These are phyloP conservation scores for Gymnocypris eckloni DNA, from an alignment of 2,797 vertebrate genomes.

Conservation along the genomic window DNA sequence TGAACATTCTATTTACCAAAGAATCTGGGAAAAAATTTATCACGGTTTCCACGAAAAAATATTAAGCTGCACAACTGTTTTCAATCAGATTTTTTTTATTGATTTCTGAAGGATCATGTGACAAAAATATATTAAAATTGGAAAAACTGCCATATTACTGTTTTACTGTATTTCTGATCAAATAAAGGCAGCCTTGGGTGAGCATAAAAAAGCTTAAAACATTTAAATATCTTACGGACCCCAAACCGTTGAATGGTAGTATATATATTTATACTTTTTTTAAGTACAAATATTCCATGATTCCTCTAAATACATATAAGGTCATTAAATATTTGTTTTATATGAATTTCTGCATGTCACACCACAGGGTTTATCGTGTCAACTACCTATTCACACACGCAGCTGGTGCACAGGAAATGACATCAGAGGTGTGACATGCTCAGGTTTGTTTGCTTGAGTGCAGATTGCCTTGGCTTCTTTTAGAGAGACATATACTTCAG, in stretches of 20 bases:
- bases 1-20: not conserved
- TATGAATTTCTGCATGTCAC: not conserved
- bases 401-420: constrained; percentile 18
- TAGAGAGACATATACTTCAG: constrained; percentile 37
- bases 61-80: not conserved
- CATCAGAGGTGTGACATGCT: constrained; percentile 36
- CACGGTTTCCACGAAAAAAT: not conserved
- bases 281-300: not conserved
- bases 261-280: not conserved
- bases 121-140: not conserved
- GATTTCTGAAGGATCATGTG: not conserved
- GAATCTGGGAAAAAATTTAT: not conserved
- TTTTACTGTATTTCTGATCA: not conserved
- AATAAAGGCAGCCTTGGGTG: not conserved
- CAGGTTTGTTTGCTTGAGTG: constrained; percentile 38
- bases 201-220: not conserved
- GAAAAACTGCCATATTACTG: not conserved
- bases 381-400: constrained; percentile 6
- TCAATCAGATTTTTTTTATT: not conserved
- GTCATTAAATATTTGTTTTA: not conserved
- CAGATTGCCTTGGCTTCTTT: constrained; percentile 24
- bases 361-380: constrained; percentile 5
- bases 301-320: not conserved
- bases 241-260: not conserved
- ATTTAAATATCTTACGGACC: not conserved